Base-by-base conservation (phyloP, 1,140 invertebrate genomes). In the Dufourea novaeangliae region DNA sequence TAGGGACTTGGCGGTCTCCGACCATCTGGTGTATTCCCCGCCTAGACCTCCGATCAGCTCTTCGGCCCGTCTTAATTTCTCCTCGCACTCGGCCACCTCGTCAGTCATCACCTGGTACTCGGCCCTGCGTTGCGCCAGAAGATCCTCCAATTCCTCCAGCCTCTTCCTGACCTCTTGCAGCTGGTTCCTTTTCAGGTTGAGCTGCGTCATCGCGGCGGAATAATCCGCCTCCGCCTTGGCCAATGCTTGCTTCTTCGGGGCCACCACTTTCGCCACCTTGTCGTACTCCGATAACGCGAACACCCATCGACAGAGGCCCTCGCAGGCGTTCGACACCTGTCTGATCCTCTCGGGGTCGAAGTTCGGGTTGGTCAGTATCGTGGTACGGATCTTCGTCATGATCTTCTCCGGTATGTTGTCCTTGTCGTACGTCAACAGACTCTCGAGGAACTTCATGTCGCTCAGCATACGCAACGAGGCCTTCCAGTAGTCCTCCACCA, bases 291-390 rank as follows among this genome's bases (percentile, higher is more conserved):
- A 96, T 86, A 99, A 95, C 0, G 96, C 97, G 69, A 97, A 95
- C 0, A 98, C 96, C 98, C 98, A 98, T 85, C 96, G 96, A 84
- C 97, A 98, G 37, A 99, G 93, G 86, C 95, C 96, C 90, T 97
- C 96, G 66, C 95, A 95, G 2, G 96, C 96, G 0, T 95, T 95
- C 0, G 96, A 97, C 1, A 95, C 96, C 2, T 93, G 91, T 83
- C 95, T 96, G 46, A 99, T 96, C 91, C 97, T 97, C 64, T 97
- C 96, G 0, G 98, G 97, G 92, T 98, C 98, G 93, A 99, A 99
- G 54, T 95, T 95, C 81, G 98, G 97, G 81, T 98, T 97, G 17
- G 93, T 95, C 71, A 98, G 91, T 22, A 97, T 96, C 32, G 94
- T 96, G 5, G 96, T 95, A 37, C 96, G 94, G 59, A 99, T 94